These are phyloP conservation scores for Phallusia fumigata DNA, from an alignment of 23 tunicate genomes.

Conservation along the genomic window DNA sequence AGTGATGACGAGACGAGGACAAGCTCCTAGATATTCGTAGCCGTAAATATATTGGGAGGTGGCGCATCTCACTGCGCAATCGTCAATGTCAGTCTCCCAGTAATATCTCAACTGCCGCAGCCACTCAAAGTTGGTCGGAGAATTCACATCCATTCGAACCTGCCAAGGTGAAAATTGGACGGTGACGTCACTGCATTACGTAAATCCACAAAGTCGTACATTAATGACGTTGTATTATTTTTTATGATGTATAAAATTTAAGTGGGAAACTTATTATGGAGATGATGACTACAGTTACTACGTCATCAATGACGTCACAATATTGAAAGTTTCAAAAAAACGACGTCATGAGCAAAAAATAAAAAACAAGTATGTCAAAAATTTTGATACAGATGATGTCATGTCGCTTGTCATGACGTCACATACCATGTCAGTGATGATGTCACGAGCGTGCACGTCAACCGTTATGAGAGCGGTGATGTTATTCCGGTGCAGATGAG, in stretches of 20 bases:
- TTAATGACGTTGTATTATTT: too few relatives aligned
- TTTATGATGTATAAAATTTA: too few relatives aligned
- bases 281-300: too few relatives aligned
- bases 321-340: too few relatives aligned
- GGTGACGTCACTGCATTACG: too few relatives aligned
- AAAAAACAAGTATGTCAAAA: too few relatives aligned
- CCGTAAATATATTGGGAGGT: constrained; percentile 91
- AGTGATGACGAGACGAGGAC: constrained; percentile 96
- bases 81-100: constrained; percentile 97
- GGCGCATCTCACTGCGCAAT: constrained; percentile 82
- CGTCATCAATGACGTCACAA: not conserved
- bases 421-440: constrained; percentile 96
- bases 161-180: not conserved
- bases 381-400: too few relatives aligned
- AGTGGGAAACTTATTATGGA: too few relatives aligned
- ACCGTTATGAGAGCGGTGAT: constrained; percentile 96
- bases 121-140: constrained; percentile 79
- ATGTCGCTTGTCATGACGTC: too few relatives aligned
- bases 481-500: constrained; percentile 90
- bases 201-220: constrained; percentile 25
- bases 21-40: constrained; percentile 96
- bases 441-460: constrained; percentile 98
- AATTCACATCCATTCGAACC: constrained; percentile 67
- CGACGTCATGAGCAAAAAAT: too few relatives aligned
- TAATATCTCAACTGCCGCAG: constrained; percentile 94